Conservation (phyloP, 1,140 invertebrate genomes). For the Akabosia matsudoensis region DNA sequence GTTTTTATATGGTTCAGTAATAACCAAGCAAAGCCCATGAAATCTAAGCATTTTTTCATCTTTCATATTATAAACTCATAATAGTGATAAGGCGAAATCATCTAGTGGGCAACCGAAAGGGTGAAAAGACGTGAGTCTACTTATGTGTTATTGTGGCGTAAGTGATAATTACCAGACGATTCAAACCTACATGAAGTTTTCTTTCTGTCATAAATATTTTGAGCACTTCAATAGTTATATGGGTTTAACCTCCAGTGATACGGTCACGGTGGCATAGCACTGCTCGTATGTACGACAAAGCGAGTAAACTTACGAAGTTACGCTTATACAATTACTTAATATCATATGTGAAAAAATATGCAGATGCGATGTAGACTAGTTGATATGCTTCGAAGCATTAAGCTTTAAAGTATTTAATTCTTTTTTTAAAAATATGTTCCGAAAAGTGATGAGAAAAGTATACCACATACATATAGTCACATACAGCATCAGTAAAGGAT, state of each 20-base stretch:
- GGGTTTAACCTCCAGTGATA: background rate
- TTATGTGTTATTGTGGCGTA: background rate
- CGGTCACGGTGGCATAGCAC: background rate
- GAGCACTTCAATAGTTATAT: no score
- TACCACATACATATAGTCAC: no score
- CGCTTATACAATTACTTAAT: no score
- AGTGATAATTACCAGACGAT: conserved; percentile 22
- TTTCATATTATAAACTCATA: background rate
- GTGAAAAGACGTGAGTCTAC: background rate
- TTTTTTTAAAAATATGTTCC: no score
- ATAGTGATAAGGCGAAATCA: background rate
- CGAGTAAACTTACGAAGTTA: background rate
- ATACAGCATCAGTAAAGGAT: no score
- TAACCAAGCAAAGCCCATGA: no score
- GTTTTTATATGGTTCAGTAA: no score
- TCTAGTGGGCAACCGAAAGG: background rate
- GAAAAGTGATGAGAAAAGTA: no score
- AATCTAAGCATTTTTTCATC: background rate
- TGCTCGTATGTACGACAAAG: background rate
- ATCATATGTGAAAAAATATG: no score
- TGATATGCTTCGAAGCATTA: no score
- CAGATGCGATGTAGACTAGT: no score
- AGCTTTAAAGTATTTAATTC: no score
- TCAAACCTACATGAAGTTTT: conserved; percentile 10
- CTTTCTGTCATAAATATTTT: background rate